Conservation (phyloP, 2,888 invertebrate genomes). For the Alitta virens region DNA sequence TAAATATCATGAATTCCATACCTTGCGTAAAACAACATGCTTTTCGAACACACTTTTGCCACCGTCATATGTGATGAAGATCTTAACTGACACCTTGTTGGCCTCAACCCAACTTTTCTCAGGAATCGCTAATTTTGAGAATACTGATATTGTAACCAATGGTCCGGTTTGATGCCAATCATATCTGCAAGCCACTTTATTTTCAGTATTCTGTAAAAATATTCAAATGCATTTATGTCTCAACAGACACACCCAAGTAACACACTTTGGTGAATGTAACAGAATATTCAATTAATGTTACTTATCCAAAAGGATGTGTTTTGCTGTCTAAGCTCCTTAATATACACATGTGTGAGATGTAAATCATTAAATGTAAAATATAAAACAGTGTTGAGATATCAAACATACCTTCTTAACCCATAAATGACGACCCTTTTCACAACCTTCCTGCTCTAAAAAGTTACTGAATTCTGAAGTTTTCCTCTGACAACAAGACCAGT, state of each 20-base stretch:
- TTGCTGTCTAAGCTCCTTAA: too few relatives aligned
- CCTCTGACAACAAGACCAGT: conserved; percentile 93
- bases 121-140: conserved; percentile 86
- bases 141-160: conserved; percentile 81
- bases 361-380: not conserved
- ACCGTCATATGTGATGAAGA: conserved; percentile 75
- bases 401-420: conserved; percentile 66
- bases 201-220: conserved; percentile 23
- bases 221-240: too few relatives aligned
- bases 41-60: conserved; percentile 60
- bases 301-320: too few relatives aligned
- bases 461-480: conserved; percentile 89
- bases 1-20: too few relatives aligned
- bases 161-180: conserved; percentile 94
- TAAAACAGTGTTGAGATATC: not conserved
- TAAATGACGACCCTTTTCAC: conserved; percentile 77
- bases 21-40: conserved; percentile 79
- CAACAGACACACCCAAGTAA: too few relatives aligned
- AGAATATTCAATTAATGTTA: too few relatives aligned
- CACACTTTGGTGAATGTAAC: too few relatives aligned
- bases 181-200: conserved; percentile 68
- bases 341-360: too few relatives aligned
- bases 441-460: conserved; percentile 90
- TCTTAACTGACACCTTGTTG: conserved; percentile 78
- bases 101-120: conserved; percentile 72